A percentile compares a stretch with the other conserved stretches of the same genome.
Conservation (phyloP, 2,797 vertebrate species). For the Philypnodon macrostomus region DNA sequence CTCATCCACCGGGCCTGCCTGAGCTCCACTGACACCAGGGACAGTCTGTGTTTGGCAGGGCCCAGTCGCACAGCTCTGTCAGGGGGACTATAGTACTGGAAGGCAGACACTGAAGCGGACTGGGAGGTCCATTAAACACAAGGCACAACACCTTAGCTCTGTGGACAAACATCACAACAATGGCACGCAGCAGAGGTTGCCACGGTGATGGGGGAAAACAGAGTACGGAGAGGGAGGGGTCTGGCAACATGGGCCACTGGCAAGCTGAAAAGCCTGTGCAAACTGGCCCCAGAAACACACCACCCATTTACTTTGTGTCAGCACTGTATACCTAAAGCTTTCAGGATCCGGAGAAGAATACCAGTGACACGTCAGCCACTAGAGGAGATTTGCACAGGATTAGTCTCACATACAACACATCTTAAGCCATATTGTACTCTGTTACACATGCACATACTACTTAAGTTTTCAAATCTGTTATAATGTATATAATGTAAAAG, state of each 20-base stretch:
- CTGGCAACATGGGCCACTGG: conserved; percentile 56
- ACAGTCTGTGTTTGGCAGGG: conserved; percentile 61
- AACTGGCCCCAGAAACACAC: conserved; percentile 44
- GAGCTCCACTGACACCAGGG: conserved; percentile 54
- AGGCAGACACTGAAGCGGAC: conserved; percentile 58
- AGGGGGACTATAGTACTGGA: conserved; percentile 36
- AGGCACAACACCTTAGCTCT: conserved; percentile 70
- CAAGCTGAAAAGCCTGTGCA: conserved; percentile 59
- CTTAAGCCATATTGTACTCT: conserved; percentile 9
- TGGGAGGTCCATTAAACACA: conserved; percentile 74
- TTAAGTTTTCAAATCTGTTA: background rate
- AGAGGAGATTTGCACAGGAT: conserved; percentile 3
- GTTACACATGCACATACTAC: too few species aligned
- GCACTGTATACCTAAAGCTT: conserved; percentile 38
- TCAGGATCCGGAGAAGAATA: conserved; percentile 24
- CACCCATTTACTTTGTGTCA: conserved; percentile 38
- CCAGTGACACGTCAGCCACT: conserved; percentile 19
- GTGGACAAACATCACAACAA: conserved; percentile 74
- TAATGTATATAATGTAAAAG: too few species aligned
- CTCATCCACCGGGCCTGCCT: conserved; percentile 60
- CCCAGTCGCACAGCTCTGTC: conserved; percentile 39
- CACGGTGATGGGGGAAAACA: conserved; percentile 66
- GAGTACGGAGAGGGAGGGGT: conserved; percentile 62
- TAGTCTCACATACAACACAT: background rate
- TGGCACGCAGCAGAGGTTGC: conserved; percentile 62